phyloP scores from a whole-genome alignment of 64 coral and sea anemone genomes.

The Trachythela sp. region DNA sequence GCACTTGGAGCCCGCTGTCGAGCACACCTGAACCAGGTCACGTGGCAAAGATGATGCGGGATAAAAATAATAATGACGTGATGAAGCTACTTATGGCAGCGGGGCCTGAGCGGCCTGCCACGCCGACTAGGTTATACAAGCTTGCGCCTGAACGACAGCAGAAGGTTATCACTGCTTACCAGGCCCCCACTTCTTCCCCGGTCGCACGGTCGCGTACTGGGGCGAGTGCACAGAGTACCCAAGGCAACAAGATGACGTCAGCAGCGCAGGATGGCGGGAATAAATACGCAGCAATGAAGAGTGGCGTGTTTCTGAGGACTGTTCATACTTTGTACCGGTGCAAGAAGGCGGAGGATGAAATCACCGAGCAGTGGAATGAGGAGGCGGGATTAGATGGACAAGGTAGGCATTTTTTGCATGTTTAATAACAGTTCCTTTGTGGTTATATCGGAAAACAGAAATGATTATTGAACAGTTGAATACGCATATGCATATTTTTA shows the following conservation, averaged over 20 bases:
- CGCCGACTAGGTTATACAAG: neutral
- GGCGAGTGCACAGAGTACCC: neutral
- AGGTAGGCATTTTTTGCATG: neutral
- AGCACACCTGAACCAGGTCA: neutral
- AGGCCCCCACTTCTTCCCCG: neutral
- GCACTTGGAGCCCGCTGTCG: neutral
- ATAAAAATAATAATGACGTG: neutral
- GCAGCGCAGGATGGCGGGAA: neutral
- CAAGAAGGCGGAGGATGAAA: neutral
- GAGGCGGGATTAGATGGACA: neutral
- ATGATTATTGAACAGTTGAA: too few species aligned
- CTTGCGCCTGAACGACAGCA: neutral
- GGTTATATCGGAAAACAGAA: too few species aligned
- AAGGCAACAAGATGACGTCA: neutral
- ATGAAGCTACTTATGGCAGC: neutral
- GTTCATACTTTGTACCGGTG: slow-evolving; percentile 1
- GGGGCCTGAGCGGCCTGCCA: neutral
- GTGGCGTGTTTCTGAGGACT: neutral
- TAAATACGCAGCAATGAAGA: neutral
- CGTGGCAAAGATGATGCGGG: neutral
- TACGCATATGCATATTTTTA: too few species aligned
- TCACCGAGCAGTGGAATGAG: neutral
- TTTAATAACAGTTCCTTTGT: neutral
- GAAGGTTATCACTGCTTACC: neutral
- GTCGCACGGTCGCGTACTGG: neutral